A percentile compares a stretch with the other conserved stretches of the same genome.
Conservation (phyloP, 2,797 vertebrate species). For the Peromyscus nudipes region DNA sequence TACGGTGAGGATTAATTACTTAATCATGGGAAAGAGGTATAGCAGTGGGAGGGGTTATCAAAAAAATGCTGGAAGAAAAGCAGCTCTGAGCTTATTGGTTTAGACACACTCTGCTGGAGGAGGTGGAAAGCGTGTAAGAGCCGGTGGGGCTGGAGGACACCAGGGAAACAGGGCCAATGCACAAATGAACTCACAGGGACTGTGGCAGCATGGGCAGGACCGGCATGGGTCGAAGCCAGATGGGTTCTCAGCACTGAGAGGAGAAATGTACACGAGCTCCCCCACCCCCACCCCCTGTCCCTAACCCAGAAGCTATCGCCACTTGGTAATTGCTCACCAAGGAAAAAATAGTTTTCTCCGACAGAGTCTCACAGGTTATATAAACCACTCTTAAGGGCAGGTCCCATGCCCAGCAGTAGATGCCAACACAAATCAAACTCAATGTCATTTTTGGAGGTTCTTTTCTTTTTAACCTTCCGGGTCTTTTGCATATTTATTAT, state of each 20-base stretch:
- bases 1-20: conserved; percentile 78
- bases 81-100: conserved; percentile 55
- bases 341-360: not conserved
- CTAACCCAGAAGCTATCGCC: not conserved
- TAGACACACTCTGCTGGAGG: conserved; percentile 15
- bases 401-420: not conserved
- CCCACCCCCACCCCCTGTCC: too few species aligned
- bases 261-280: not conserved
- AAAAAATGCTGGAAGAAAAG: conserved; percentile 59
- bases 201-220: not conserved
- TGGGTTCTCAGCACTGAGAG: not conserved
- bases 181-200: not conserved
- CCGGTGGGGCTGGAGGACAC: not conserved
- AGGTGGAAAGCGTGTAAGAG: not conserved
- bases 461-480: not conserved
- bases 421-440: not conserved
- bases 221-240: not conserved
- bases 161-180: not conserved
- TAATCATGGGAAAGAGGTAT: conserved; percentile 76
- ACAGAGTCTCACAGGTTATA: not conserved
- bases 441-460: not conserved
- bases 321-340: not conserved
- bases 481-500: not conserved
- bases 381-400: not conserved
- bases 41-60: conserved; percentile 73